phyloP scores from a whole-genome alignment of 2,113 vertebrate species.

The Lepus americanus region DNA sequence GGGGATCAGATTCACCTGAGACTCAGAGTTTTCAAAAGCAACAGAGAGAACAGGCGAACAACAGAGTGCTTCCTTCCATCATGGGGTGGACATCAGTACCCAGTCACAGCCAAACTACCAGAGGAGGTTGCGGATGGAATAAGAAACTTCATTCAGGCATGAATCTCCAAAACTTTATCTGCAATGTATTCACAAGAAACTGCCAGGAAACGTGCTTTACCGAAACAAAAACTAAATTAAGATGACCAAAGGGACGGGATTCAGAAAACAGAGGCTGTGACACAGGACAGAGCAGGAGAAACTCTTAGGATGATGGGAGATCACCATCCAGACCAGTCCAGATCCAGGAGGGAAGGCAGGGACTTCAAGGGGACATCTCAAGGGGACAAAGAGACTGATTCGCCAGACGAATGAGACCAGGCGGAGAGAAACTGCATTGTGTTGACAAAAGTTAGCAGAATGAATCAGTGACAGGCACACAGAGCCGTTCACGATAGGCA shows the following conservation, averaged over 20 bases:
- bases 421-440: background rate
- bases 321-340: too few species aligned
- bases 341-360: background rate
- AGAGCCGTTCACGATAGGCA: background rate
- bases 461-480: background rate
- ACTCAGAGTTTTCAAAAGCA: background rate
- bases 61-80: background rate
- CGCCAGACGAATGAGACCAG: background rate
- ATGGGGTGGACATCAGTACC: background rate
- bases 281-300: background rate
- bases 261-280: background rate
- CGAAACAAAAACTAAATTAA: background rate
- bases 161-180: background rate
- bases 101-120: background rate
- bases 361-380: background rate
- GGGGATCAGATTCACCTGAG: background rate
- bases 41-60: background rate
- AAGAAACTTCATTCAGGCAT: background rate
- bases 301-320: too few species aligned
- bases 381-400: background rate
- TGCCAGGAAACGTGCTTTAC: background rate
- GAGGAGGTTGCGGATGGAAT: background rate
- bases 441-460: background rate
- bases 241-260: background rate
- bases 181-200: background rate